Percentiles rank a stretch among this genome's conserved stretches.
These are phyloP conservation scores for Rhaphigaster nebulosa DNA, from an alignment of 2,888 invertebrate species.

Conservation along the genomic window DNA sequence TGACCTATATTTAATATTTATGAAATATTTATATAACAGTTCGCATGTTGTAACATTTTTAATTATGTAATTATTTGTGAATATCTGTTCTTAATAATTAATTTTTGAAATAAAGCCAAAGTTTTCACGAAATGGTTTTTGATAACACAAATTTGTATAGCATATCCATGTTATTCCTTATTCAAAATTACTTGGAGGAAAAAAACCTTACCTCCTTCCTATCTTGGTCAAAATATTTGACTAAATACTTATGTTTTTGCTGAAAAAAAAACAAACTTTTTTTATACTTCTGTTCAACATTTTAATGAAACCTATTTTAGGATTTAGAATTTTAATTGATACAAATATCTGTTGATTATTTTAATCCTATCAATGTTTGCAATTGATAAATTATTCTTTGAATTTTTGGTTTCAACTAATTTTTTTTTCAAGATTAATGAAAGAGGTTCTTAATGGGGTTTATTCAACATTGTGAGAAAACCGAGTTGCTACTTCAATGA, in stretches of 20 bases:
- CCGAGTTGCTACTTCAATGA: neutral
- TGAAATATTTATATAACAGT: neutral
- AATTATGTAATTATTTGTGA: neutral
- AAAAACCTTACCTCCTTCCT: neutral
- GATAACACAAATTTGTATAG: neutral
- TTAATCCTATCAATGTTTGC: neutral
- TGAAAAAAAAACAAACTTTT: neutral
- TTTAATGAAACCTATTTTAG: neutral
- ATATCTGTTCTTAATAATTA: neutral
- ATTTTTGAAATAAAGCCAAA: constrained; percentile 7
- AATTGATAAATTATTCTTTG: neutral
- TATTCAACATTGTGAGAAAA: neutral
- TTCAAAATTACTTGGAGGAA: neutral
- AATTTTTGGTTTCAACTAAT: neutral
- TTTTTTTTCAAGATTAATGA: neutral
- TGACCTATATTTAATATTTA: neutral
- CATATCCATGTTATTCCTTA: neutral
- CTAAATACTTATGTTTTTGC: neutral
- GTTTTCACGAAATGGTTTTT: neutral
- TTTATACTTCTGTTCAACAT: too few relatives aligned
- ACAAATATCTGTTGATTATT: neutral
- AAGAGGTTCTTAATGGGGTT: neutral
- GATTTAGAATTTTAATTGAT: neutral
- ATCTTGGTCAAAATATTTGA: too few relatives aligned
- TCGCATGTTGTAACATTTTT: neutral